A percentile compares a stretch with the other conserved stretches of the same genome.
These are phyloP conservation scores for Chaenodraco wilsoni DNA, from an alignment of 2,797 vertebrate genomes.

Conservation along the genomic window DNA sequence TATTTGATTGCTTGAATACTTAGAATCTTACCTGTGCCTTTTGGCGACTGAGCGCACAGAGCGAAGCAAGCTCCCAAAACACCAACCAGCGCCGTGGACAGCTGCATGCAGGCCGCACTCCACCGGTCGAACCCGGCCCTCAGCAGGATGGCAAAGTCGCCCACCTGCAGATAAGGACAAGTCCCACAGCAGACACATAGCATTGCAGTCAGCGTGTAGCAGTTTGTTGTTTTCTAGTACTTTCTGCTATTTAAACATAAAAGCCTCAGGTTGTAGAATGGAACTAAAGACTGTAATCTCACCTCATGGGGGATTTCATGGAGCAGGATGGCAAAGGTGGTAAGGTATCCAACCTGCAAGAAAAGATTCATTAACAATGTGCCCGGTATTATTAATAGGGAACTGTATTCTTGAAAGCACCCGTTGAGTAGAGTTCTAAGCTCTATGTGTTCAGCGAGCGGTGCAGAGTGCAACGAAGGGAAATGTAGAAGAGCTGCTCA, in stretches of 20 bases:
- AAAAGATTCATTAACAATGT: constrained; percentile 29
- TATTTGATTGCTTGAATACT: background rate
- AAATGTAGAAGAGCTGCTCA: constrained; percentile 7
- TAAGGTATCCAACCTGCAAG: constrained; percentile 93
- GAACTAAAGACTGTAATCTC: constrained; percentile 53
- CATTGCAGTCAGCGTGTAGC: constrained; percentile 5
- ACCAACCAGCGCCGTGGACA: constrained; percentile 93
- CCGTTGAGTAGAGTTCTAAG: background rate
- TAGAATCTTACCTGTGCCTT: constrained; percentile 88
- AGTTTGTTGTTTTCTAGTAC: background rate
- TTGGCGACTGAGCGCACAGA: constrained; percentile 91
- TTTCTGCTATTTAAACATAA: constrained; percentile 14
- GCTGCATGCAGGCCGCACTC: constrained; percentile 96
- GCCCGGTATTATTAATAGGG: background rate
- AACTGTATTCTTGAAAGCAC: background rate
- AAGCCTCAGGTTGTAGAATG: background rate
- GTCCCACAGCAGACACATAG: constrained; percentile 4
- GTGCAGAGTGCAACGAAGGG: background rate
- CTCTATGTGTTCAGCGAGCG: background rate
- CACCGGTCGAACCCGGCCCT: constrained; percentile 98
- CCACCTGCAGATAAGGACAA: constrained; percentile 84
- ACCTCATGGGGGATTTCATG: constrained; percentile 99
- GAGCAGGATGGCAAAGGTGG: constrained; percentile 95
- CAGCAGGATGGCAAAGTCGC: constrained; percentile 97
- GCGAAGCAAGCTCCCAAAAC: constrained; percentile 93